Conservation (phyloP, 2,888 invertebrate genomes). For the Sarcophaga caerulescens region DNA sequence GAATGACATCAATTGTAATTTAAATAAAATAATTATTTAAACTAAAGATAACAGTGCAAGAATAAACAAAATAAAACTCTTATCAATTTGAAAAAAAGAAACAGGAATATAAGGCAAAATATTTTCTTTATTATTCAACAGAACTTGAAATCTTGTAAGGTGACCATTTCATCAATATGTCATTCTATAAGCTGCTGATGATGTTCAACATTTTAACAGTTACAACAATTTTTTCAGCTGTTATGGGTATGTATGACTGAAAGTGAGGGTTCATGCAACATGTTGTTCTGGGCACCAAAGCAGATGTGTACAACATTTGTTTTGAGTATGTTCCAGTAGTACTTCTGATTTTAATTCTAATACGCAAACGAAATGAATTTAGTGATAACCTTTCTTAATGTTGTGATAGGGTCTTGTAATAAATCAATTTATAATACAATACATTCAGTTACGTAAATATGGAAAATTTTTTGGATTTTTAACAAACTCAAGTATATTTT, state of each 20-base stretch:
- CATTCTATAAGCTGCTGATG: not conserved
- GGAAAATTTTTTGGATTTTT: too few species aligned
- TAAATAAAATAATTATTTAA: not conserved
- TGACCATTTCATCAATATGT: conserved; percentile 12
- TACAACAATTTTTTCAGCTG: conserved; percentile 2
- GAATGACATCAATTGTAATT: not conserved
- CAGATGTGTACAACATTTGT: conserved; percentile 11
- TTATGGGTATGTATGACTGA: not conserved
- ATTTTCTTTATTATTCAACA: not conserved
- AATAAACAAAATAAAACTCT: not conserved
- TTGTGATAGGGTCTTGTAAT: too few species aligned
- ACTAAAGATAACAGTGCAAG: not conserved
- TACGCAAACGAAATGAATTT: too few species aligned
- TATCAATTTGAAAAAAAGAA: conserved; percentile 8
- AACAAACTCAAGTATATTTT: too few species aligned
- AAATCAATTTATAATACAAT: too few species aligned
- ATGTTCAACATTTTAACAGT: conserved; percentile 5
- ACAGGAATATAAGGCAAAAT: not conserved
- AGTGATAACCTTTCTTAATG: too few species aligned
- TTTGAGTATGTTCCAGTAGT: not conserved
- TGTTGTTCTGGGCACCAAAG: conserved; percentile 10
- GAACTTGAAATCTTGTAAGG: not conserved
- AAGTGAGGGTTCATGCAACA: conserved; percentile 12
- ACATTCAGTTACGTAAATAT: too few species aligned
- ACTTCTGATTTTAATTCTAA: not conserved